Evolutionary conservation across 2,888 invertebrate species (phyloP), one percentile per base, ranked within the genome.

Genomic region (Beris morrisii): DNA sequence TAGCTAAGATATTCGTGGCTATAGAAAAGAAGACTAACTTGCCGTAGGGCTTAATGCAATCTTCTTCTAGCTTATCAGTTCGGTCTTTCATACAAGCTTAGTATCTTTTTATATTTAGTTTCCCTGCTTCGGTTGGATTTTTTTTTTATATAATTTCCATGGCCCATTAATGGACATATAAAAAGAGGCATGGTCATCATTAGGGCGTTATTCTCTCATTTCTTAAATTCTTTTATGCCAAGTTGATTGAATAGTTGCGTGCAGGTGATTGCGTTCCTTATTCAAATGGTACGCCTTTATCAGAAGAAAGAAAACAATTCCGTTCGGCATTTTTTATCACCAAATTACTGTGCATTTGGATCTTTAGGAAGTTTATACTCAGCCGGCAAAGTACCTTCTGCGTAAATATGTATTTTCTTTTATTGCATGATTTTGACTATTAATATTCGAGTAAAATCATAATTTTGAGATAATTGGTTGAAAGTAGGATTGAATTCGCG

Each of bases 201-300:
- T 61, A 61, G 38, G 38, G 28, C 61, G 52, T 61, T 61, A 61
- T 61, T 61, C 52, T 61, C 61, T 43, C 61, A 61, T 61, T 61
- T 50, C 52, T 61, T 61, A 52, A 52, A 50, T 28, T 61, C 61
- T 52, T 38, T 50, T 48, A 48, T 48, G 38, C 61, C 28, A 54
- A 52, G 53, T 38, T 64, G 64, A 64, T 64, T 64, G 64, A 64
- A 64, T 54, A 64, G 54, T 64, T 64, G 64, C 64, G 64, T 64
- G 64, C 64, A 54, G 64, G 31, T 64, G 64, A 64, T 64, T 64
- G 45, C 54, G 43, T 61, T 61, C 61, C 61, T 61, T 50, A 61
- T 30, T 38, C 38, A 30, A 61, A 52, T 61, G 61, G 46, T 61
- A 52, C 52, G 61, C 61, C 61, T 61, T 50, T 32, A 46, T 50